Evolutionary conservation across 2,113 vertebrate genomes (phyloP), one percentile per base, ranked within the genome.

Genomic region (Notechis scutatus): DNA sequence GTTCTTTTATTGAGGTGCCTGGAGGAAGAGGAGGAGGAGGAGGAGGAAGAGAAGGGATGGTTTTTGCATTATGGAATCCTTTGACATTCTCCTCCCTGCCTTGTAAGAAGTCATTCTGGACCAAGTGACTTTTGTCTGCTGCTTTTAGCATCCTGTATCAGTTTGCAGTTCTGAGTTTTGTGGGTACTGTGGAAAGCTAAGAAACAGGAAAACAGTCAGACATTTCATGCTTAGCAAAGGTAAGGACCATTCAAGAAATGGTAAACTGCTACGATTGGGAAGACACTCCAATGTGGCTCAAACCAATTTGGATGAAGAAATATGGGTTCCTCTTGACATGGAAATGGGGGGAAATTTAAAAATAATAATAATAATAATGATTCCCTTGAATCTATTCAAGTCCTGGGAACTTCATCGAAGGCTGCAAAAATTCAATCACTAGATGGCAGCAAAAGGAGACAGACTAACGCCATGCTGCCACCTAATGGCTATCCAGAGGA

Each of bases 1-100:
- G 6, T 92, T 96, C 89, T 95, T 94, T 94, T 69, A 93, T 92
- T 92, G 93, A 93, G 93, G 88, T 24, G 1, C 56, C 95, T 93
- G 64, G 85, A 87, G 29, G 91, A 94, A 92, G 3, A 88, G 93
- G 92, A 86, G 92, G 91, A 87, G 89, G 52, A 55, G 91, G 52
- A 55, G 91, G 85, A 26, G 9, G 26, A 26, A 6, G 39, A 86
- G 47, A 14, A 56, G n/a, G 21, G 21, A 57, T 4, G 20, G 8
- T 21, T 45, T 57, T n/a, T 81, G 74, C 34, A 21, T 39, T 9
- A 24, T 69, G 92, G 86, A 87, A 29, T 59, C 29, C 2, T 88
- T 64, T 54, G 86, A 59, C 85, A 20, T 8, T 20, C 18, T 20
- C 34, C 69, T 21, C 18, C 69, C 34, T 21, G 18, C 21, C 4